Percentiles rank a stretch among this genome's conserved stretches.
Conservation (phyloP, 2,888 invertebrate genomes). For the Syritta pipiens region DNA sequence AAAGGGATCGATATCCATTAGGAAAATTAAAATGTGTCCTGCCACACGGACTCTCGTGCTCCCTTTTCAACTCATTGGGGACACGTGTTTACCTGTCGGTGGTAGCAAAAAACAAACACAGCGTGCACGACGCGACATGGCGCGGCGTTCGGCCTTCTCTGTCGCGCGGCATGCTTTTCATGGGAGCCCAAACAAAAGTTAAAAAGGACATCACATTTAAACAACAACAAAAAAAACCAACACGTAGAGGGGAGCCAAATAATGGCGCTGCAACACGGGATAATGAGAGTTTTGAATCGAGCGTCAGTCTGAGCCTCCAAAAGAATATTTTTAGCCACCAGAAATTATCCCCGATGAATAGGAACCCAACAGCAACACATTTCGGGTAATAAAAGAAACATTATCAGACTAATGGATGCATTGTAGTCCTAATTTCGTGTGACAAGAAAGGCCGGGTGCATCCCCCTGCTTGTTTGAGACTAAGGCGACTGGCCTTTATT, state of each 20-base stretch:
- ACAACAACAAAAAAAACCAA: slow-evolving; percentile 1
- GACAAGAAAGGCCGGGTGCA: slow-evolving; percentile 9
- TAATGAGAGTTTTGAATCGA: slow-evolving; percentile 54
- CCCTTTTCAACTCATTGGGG: slow-evolving; percentile 68
- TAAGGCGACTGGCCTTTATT: too few relatives aligned
- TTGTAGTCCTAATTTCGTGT: slow-evolving; percentile 47
- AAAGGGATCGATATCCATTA: slow-evolving; percentile 80
- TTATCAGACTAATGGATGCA: slow-evolving; percentile 62
- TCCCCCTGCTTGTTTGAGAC: not conserved
- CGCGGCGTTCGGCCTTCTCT: slow-evolving; percentile 22
- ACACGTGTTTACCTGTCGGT: slow-evolving; percentile 66
- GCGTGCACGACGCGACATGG: slow-evolving; percentile 15
- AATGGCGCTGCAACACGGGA: slow-evolving; percentile 51
- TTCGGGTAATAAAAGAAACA: slow-evolving; percentile 59
- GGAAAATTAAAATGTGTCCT: slow-evolving; percentile 80
- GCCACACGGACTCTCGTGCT: slow-evolving; percentile 68
- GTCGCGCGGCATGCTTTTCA: slow-evolving; percentile 24
- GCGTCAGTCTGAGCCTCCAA: not conserved
- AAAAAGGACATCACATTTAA: slow-evolving; percentile 39
- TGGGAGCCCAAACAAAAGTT: slow-evolving; percentile 44
- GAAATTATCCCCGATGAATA: not conserved
- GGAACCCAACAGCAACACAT: slow-evolving; percentile 2
- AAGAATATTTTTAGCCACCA: slow-evolving; percentile 34
- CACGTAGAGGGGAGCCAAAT: slow-evolving; percentile 27
- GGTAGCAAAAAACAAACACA: slow-evolving; percentile 43